Percentiles rank a stretch among this genome's conserved stretches.
Conservation (phyloP, 2,113 vertebrate species). For the Pseudolaguvia tuberculata region DNA sequence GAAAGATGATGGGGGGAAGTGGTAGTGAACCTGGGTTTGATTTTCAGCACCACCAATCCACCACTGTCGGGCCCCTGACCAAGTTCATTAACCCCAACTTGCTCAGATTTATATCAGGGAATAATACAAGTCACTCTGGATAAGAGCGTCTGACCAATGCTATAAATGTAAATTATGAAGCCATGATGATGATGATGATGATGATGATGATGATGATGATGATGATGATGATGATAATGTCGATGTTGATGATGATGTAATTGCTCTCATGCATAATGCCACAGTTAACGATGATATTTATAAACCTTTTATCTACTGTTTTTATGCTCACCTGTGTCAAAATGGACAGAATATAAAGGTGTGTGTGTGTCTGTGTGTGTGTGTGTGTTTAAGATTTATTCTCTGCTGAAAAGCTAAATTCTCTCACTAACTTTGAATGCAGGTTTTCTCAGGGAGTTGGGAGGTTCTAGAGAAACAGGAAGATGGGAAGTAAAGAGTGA, state of each 20-base stretch:
- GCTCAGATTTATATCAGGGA: too few species aligned
- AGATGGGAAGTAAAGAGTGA: neutral
- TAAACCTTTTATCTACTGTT: neutral
- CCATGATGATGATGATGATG: too few species aligned
- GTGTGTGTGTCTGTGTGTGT: conserved; percentile 10
- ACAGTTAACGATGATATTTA: neutral
- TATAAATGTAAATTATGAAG: too few species aligned
- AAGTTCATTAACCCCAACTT: too few species aligned
- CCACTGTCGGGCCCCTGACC: too few species aligned
- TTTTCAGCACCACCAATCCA: too few species aligned
- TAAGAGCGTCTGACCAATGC: too few species aligned
- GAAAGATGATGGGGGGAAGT: neutral
- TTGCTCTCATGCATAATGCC: neutral
- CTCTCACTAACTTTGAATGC: neutral
- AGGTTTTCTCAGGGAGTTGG: neutral
- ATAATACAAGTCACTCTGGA: too few species aligned
- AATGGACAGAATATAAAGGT: too few species aligned
- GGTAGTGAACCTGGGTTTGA: too few species aligned
- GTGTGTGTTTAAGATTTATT: conserved; percentile 10
- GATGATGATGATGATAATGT: neutral
- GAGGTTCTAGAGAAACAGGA: neutral
- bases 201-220: neutral
- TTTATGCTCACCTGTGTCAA: neutral
- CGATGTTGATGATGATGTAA: neutral
- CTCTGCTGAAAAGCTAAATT: neutral